A percentile compares a stretch with the other conserved stretches of the same genome.
phyloP scores from a whole-genome alignment of 2,888 invertebrate species.

The Rhagophthalmus giganteus region DNA sequence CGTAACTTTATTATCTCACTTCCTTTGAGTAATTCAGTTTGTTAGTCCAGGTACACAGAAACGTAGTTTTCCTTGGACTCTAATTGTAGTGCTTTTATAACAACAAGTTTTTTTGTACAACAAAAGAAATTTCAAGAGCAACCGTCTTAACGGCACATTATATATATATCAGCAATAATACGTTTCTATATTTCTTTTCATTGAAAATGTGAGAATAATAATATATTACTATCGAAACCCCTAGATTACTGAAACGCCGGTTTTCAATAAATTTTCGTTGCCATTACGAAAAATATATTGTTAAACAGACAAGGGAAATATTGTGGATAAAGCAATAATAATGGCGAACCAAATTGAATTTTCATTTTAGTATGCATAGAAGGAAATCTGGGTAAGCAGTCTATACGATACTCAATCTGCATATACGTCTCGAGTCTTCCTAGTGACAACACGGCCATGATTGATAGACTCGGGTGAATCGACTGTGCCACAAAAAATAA shows the following conservation, averaged over 20 bases:
- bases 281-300: neutral
- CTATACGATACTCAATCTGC: slow-evolving; percentile 29
- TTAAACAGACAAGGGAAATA: slow-evolving; percentile 10
- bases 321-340: slow-evolving; percentile 16
- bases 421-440: slow-evolving; percentile 28
- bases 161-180: too few species aligned
- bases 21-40: too few species aligned
- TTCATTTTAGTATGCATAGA: slow-evolving; percentile 24
- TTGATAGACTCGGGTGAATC: slow-evolving; percentile 34
- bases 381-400: slow-evolving; percentile 18
- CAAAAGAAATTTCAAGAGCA: too few species aligned
- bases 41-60: too few species aligned
- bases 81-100: too few species aligned
- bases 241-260: neutral
- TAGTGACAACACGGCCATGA: slow-evolving; percentile 32
- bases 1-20: too few species aligned
- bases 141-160: neutral
- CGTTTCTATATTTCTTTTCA: too few species aligned
- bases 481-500: slow-evolving; percentile 25
- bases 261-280: neutral
- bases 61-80: too few species aligned
- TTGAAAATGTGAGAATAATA: too few species aligned
- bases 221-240: neutral
- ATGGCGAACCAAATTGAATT: slow-evolving; percentile 26
- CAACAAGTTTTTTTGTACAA: too few species aligned